Evolutionary conservation across 2,888 invertebrate genomes (phyloP).

Genomic region (Hypercompe scribonia): DNA sequence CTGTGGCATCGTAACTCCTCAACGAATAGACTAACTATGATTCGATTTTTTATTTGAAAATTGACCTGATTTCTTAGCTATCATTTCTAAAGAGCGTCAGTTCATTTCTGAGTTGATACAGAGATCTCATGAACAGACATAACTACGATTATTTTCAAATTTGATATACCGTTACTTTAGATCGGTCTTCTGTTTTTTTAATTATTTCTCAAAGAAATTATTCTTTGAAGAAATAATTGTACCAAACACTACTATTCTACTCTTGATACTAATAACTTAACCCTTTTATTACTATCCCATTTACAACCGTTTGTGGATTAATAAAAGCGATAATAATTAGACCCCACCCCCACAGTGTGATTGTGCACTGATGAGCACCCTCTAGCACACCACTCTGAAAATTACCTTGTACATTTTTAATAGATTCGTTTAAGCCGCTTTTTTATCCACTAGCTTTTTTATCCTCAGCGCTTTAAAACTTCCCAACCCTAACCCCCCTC

Average conservation of each 20-base stretch:
- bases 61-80: too few species aligned
- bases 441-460: constrained; percentile 73
- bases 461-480: constrained; percentile 70
- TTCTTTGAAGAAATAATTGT: background rate
- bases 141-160: too few species aligned
- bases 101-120: too few species aligned
- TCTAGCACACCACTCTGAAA: constrained; percentile 66
- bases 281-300: background rate
- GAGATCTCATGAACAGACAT: too few species aligned
- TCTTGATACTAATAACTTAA: background rate
- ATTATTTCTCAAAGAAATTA: too few species aligned
- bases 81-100: too few species aligned
- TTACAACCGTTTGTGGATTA: constrained; percentile 19
- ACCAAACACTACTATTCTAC: background rate
- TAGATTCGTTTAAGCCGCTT: constrained; percentile 82
- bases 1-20: too few species aligned
- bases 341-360: constrained; percentile 57
- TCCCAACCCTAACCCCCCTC: constrained; percentile 43
- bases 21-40: too few species aligned
- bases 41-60: too few species aligned
- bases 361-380: constrained; percentile 65
- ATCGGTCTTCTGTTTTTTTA: too few species aligned
- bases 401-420: constrained; percentile 83
- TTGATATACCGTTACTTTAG: too few species aligned
- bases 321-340: constrained; percentile 34